Conservation (phyloP, 2,797 vertebrate genomes). For the Poecile montanus region DNA sequence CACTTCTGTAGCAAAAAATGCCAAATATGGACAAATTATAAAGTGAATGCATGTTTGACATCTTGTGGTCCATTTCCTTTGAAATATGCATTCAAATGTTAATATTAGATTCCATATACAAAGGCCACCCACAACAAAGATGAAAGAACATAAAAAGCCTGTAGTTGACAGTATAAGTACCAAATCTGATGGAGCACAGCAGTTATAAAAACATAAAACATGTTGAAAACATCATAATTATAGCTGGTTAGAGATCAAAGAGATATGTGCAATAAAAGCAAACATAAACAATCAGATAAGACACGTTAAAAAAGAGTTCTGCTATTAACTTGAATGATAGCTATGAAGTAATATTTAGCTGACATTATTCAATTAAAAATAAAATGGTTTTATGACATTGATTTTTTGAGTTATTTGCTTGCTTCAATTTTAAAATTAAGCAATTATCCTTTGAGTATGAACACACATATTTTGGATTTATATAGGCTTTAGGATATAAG, state of each 20-base stretch:
- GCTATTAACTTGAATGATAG: constrained; percentile 20
- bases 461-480: neutral
- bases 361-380: constrained; percentile 21
- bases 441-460: neutral
- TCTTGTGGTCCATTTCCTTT: constrained; percentile 44
- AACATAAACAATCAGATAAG: constrained; percentile 49
- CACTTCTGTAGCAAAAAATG: neutral
- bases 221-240: constrained; percentile 68
- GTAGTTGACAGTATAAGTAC: constrained; percentile 60
- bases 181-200: constrained; percentile 41
- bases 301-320: constrained; percentile 15
- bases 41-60: constrained; percentile 27
- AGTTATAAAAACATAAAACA: constrained; percentile 66
- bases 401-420: neutral
- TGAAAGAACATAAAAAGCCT: constrained; percentile 65
- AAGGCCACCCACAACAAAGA: neutral
- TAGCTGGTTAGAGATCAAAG: constrained; percentile 68
- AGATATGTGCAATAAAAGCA: constrained; percentile 47
- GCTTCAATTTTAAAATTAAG: neutral
- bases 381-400: neutral
- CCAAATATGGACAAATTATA: constrained; percentile 4
- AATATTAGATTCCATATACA: constrained; percentile 54
- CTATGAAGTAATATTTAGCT: constrained; percentile 11
- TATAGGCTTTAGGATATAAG: neutral
- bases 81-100: constrained; percentile 48